Evolutionary conservation across 2,888 invertebrate genomes (phyloP).

Genomic region (Strigamia crassipes): DNA sequence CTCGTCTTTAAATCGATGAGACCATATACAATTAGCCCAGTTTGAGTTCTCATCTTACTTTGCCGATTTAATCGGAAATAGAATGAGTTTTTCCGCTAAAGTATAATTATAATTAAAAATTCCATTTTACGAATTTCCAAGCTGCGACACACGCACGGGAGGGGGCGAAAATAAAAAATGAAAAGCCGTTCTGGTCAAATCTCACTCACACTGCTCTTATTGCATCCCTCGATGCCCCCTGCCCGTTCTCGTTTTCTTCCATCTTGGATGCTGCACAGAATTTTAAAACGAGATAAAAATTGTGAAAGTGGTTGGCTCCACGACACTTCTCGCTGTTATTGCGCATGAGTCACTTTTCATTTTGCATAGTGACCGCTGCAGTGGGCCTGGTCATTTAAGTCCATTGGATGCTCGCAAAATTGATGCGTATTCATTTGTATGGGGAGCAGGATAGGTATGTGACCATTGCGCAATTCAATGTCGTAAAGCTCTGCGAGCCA

Average conservation of each 20-base stretch:
- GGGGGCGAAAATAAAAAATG: neutral
- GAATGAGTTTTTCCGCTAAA: neutral
- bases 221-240: slow-evolving; percentile 5
- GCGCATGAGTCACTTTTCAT: slow-evolving; percentile 3
- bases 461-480: neutral
- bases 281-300: slow-evolving; percentile 21
- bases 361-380: slow-evolving; percentile 6
- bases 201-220: neutral
- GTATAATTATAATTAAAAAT: neutral
- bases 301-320: neutral
- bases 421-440: slow-evolving; percentile 16
- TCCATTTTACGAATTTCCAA: neutral
- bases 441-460: neutral
- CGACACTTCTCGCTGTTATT: slow-evolving; percentile 4
- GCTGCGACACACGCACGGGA: no score
- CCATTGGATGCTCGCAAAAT: neutral
- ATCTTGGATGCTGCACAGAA: slow-evolving; percentile 21
- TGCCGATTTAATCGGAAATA: neutral
- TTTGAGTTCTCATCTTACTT: slow-evolving; percentile 21
- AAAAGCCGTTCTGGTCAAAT: neutral
- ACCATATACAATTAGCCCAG: slow-evolving; percentile 16
- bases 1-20: slow-evolving; percentile 13
- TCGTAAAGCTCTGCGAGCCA: neutral
- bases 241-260: neutral
- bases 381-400: neutral